A percentile compares a stretch with the other conserved stretches of the same genome.
phyloP scores from a whole-genome alignment of 2,888 invertebrate genomes.

The Loripinus fragilis region DNA sequence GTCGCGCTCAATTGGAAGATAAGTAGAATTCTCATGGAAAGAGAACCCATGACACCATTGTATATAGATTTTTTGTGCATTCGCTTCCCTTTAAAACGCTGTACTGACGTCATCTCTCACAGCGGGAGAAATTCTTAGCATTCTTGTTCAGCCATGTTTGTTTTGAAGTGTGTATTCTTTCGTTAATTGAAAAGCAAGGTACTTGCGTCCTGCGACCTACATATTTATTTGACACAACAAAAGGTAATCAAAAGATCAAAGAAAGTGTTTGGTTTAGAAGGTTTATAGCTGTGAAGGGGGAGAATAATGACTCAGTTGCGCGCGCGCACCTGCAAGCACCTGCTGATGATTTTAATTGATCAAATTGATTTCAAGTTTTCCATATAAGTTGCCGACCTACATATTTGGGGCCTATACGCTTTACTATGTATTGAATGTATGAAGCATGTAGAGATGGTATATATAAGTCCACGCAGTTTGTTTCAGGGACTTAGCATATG shows the following conservation, averaged over 20 bases:
- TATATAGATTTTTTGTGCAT: too few relatives aligned
- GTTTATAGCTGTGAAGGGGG: not conserved
- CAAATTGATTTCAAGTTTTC: not conserved
- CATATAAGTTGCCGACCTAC: not conserved
- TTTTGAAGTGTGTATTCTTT: constrained; percentile 16
- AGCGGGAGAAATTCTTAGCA: constrained; percentile 27
- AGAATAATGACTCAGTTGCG: not conserved
- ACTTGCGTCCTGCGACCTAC: not conserved
- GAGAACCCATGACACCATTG: too few relatives aligned
- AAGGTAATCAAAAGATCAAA: not conserved
- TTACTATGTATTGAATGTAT: not conserved
- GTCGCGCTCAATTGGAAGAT: too few relatives aligned
- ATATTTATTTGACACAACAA: not conserved
- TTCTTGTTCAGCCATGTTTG: constrained; percentile 26
- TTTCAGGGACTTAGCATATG: not conserved
- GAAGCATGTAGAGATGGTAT: not conserved
- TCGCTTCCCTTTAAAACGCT: too few relatives aligned
- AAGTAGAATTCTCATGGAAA: too few relatives aligned
- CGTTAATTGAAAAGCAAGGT: not conserved
- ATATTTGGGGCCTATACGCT: not conserved
- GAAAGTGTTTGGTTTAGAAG: not conserved
- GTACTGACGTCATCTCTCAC: constrained; percentile 22
- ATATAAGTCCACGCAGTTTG: not conserved
- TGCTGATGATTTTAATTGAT: not conserved
- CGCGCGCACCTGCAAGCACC: constrained; percentile 19